These are phyloP conservation scores for Dicrostonyx torquatus DNA, from an alignment of 2,797 vertebrate species.

Conservation along the genomic window DNA sequence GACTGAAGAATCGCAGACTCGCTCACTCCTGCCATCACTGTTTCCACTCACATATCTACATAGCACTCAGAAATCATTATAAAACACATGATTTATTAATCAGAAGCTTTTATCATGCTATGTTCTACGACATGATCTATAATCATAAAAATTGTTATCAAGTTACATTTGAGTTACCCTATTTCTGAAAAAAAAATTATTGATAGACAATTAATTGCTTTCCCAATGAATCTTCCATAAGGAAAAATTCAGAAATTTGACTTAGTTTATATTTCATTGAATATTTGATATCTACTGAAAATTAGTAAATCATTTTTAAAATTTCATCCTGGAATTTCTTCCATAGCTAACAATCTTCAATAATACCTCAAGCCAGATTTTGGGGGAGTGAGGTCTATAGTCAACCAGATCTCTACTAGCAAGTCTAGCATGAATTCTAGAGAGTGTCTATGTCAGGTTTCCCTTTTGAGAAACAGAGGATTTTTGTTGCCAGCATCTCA, in stretches of 20 bases:
- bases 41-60: background rate
- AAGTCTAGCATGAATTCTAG: background rate
- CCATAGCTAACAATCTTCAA: background rate
- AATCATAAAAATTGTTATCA: background rate
- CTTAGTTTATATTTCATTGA: conserved; percentile 36
- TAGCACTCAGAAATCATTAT: background rate
- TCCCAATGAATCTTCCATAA: background rate
- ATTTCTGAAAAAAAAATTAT: background rate
- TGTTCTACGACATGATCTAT: background rate
- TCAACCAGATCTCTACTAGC: background rate
- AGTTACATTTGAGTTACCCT: background rate
- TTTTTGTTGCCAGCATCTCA: background rate
- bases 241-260: conserved; percentile 18
- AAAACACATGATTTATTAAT: background rate
- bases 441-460: background rate
- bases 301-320: background rate
- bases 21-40: background rate
- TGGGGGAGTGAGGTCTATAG: background rate
- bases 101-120: conserved; percentile 1
- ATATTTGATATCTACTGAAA: background rate
- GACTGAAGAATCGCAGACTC: background rate
- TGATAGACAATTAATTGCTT: background rate
- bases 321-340: background rate
- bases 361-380: background rate
- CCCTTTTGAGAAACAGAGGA: background rate